phyloP scores from a whole-genome alignment of 1,140 invertebrate genomes.

The Monomorium pharaonis region DNA sequence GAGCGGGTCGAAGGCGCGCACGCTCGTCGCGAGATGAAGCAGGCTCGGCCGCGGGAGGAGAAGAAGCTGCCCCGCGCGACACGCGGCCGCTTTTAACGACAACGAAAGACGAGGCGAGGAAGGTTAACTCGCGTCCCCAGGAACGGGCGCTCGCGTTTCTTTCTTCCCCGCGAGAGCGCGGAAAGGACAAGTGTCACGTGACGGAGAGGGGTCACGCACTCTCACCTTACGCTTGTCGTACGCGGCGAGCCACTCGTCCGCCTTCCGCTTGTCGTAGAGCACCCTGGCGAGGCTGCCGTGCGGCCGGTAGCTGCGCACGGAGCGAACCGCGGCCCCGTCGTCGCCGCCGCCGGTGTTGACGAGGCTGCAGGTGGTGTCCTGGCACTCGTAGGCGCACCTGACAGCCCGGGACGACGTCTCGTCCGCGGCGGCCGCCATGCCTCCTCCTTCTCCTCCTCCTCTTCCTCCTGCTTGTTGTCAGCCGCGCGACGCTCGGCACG shows the following conservation, averaged over 20 bases:
- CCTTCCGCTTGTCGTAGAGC: constrained; percentile 89
- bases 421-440: constrained; percentile 58
- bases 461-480: no score
- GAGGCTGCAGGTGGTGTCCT: constrained; percentile 64
- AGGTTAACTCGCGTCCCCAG: no score
- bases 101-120: background rate
- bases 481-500: background rate
- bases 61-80: background rate
- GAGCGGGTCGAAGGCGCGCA: background rate
- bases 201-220: background rate
- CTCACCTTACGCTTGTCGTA: constrained; percentile 89
- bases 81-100: background rate
- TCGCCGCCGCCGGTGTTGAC: constrained; percentile 1
- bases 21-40: background rate
- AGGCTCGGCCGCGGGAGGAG: no score
- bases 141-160: no score
- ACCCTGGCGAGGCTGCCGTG: constrained; percentile 89
- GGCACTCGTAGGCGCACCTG: constrained; percentile 64
- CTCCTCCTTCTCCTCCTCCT: no score
- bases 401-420: constrained; percentile 42
- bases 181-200: background rate
- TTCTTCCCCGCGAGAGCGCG: background rate
- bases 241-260: constrained; percentile 87
- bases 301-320: constrained; percentile 82
- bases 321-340: constrained; percentile 48